Evolutionary conservation across 2,113 vertebrate genomes (phyloP), one percentile per base, ranked within the genome.

Genomic region (Garra rufa): DNA sequence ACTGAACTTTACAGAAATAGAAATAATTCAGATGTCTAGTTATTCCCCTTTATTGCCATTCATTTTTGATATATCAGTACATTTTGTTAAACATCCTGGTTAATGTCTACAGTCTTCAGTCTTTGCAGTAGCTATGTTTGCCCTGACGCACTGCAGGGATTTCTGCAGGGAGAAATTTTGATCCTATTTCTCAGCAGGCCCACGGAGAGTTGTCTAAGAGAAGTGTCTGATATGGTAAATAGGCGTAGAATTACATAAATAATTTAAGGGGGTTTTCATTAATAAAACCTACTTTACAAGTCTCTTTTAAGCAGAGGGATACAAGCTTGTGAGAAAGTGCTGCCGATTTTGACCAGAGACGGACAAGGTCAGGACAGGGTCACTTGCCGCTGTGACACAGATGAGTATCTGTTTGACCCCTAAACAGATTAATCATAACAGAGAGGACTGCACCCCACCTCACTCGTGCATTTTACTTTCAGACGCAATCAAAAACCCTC

Each of bases 211-310:
- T 81, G 61, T 70, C 34, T 30, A 80, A 65, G 43, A 69, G 73
- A 63, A 24, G n/a, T 76, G 71, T 52, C 43, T 73, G 69, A 61
- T 80, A 81, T 87, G 85, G 71, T 86, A 82, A 86, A 65, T 30
- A 78, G 81, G 44, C 50, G 24, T 34, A 34, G 65, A 86, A 61
- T 52, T 43, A 48, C 46, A 85, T 88, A n/a, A 87, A 85, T 83
- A 76, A 83, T 88, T 78, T 55, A 76, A 46, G 21, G 28, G 43
- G 34, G 34, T 67, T 24, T 69, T 50, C 61, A 52, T 86, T 86
- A 85, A 84, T 84, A 81, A 81, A 84, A 55, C 19, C 57, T 67
- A 81, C 81, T 82, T 85, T 44, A 82, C 70, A 21, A 83, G 61
- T 81, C 84, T 50, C 38, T 71, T 86, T 82, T 67, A 87, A 70